phyloP scores from a whole-genome alignment of 2,797 vertebrate genomes.

The Paguma larvata region DNA sequence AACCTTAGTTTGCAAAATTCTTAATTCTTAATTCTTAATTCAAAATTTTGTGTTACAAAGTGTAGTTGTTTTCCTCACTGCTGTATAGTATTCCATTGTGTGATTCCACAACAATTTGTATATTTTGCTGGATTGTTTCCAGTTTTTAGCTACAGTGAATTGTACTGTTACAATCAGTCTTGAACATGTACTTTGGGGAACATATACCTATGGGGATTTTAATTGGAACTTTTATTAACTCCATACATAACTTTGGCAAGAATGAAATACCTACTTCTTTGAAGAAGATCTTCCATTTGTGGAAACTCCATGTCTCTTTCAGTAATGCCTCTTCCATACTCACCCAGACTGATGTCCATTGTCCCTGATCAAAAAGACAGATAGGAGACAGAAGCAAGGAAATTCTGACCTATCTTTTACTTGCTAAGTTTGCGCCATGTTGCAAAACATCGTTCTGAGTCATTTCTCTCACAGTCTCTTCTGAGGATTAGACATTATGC shows the following conservation, averaged over 20 bases:
- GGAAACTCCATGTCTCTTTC: slow-evolving; percentile 7
- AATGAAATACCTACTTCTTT: slow-evolving; percentile 1
- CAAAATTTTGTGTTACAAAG: neutral
- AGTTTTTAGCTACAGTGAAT: neutral
- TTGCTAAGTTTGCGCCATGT: neutral
- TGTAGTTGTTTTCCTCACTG: neutral
- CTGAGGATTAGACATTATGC: neutral
- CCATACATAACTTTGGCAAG: neutral
- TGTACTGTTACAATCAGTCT: neutral
- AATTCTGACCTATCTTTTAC: neutral
- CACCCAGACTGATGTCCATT: neutral
- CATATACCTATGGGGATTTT: neutral
- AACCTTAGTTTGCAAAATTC: neutral
- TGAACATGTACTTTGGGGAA: neutral
- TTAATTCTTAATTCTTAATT: too few relatives aligned
- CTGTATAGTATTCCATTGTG: neutral
- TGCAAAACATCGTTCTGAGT: slow-evolving; percentile 2
- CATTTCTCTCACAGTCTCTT: neutral
- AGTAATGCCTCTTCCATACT: neutral
- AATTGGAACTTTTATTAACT: neutral
- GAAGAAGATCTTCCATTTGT: neutral
- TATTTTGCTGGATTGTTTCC: neutral
- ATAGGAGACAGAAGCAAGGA: neutral
- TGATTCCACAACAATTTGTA: neutral
- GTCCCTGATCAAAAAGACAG: neutral